Base-by-base conservation (phyloP, 2,797 vertebrate species). In the Furcifer pardalis region DNA sequence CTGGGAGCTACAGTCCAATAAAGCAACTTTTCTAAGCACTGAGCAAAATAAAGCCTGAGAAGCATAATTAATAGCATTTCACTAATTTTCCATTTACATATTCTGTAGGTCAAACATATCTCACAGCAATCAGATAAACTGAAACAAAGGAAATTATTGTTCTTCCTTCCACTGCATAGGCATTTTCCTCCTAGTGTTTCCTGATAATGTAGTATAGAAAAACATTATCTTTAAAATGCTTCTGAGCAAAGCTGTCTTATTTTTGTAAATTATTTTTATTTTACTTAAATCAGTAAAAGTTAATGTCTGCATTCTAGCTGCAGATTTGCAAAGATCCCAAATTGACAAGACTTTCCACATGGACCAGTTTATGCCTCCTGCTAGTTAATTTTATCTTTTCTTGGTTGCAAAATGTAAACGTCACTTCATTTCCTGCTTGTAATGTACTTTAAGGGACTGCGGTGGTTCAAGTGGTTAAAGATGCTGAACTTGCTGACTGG, bases 241-340 rank as follows among this genome's bases (percentile, higher is more conserved):
- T 82, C 65, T 92, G 84, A 80, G 81, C 27, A 90, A 87, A 83
- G 89, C 87, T 77, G 75, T 90, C 60, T 91, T 83, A 40, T 85
- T 84, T 92, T 90, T 89, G 81, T 91, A 89, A 95, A 92, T 84
- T 7, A 83, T 89, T 95, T 95, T 93, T 91, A 86, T 89, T 88
- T 86, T 92, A 89, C 52, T 74, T 88, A 89, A 94, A 92, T 94
- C 92, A 91, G 92, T 92, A 75, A 91, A 92, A 1, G 92, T 88
- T 74, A 12, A 42, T 81, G 87, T 91, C 91, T 89, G 81, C 86
- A 88, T 86, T 88, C 77, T 83, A 83, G 86, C 89, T 93, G 91
- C 87, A 92, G 68, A 49, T 42, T 81, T 87, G 91, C 91, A 90
- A 93, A 95, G 90, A 88, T 92, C 87, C 89, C 86, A 86, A 84